Evolutionary conservation across 2,888 invertebrate genomes (phyloP), one percentile per base, ranked within the genome.

Genomic region (Graphium colonna): DNA sequence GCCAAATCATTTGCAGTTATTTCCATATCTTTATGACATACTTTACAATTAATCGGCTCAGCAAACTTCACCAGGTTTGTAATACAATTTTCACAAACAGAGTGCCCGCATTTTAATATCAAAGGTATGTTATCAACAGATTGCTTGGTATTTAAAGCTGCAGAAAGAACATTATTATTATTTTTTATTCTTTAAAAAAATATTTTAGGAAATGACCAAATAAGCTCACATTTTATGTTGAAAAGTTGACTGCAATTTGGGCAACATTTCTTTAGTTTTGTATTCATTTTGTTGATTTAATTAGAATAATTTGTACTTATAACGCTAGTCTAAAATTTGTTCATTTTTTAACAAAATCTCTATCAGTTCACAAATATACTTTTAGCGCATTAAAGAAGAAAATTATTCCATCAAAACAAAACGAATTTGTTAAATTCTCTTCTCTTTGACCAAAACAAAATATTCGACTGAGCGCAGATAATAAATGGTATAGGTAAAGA

Each of bases 11-110:
- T 55, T 3, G 64, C 31, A 21, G 63, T 63, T 8, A 82, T 45
- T 33, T 78, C 62, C 63, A 85, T 80, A 36, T 75, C 63, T 5
- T 71, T 64, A 7, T 77, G 69, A 69, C 92, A 92, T 52, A 88
- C 66, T 59, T 79, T 79, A 65, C 92, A 92, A 43, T 78, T 75
- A 38, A 91, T 76, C 0, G 84, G 85, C 58, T 88, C 89, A 16
- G 63, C 58, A 61, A 80, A 82, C 60, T 73, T 79, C 0, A 77
- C 56, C 17, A 79, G 71, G 55, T 75, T 79, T 33, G 69, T 77
- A 10, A 92, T 70, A 69, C 95, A 95, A 45, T 81, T 89, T 60
- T 93, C 92, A 64, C 95, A 95, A 64, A 92, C 84, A 1, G 92
- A 86, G 72, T 95, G 95, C 0, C 92, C 92, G 68, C 95, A 95